Evolutionary conservation across 92 coral and sea anemone species (phyloP).

Genomic region (Palythoa heliodiscus): DNA sequence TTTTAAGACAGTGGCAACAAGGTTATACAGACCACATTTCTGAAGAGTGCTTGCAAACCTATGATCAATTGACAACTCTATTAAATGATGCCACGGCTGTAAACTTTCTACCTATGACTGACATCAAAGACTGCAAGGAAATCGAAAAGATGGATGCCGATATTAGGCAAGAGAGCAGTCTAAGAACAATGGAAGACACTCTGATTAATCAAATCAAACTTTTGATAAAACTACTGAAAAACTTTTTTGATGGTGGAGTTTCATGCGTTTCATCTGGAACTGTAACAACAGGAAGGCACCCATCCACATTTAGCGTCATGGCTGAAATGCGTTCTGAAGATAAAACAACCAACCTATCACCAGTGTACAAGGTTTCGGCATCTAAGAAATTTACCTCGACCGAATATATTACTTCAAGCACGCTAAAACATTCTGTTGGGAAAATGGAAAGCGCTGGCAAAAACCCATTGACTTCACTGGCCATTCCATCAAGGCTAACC

Average conservation of each 20-base stretch:
- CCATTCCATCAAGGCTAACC: background rate
- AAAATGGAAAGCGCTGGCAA: background rate
- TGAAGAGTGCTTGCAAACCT: background rate
- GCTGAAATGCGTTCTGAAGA: background rate
- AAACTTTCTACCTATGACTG: slow-evolving; percentile 7
- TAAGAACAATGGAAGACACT: background rate
- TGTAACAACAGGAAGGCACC: background rate
- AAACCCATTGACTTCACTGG: background rate
- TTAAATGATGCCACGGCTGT: background rate
- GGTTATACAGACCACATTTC: slow-evolving; percentile 1
- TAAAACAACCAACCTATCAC: background rate
- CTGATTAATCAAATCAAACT: background rate
- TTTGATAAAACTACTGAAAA: slow-evolving; percentile 6
- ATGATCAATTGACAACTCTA: background rate
- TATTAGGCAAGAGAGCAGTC: background rate
- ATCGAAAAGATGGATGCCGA: slow-evolving; percentile 2
- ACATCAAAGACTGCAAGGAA: slow-evolving; percentile 20
- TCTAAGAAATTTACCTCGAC: background rate
- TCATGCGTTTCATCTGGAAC: background rate
- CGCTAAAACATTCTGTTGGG: background rate
- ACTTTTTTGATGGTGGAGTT: background rate
- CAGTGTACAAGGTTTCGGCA: background rate
- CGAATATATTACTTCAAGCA: background rate
- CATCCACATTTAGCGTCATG: background rate
- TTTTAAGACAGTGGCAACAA: slow-evolving; percentile 22